phyloP scores from a whole-genome alignment of 2,888 invertebrate genomes.

The Agrilus biguttatus region DNA sequence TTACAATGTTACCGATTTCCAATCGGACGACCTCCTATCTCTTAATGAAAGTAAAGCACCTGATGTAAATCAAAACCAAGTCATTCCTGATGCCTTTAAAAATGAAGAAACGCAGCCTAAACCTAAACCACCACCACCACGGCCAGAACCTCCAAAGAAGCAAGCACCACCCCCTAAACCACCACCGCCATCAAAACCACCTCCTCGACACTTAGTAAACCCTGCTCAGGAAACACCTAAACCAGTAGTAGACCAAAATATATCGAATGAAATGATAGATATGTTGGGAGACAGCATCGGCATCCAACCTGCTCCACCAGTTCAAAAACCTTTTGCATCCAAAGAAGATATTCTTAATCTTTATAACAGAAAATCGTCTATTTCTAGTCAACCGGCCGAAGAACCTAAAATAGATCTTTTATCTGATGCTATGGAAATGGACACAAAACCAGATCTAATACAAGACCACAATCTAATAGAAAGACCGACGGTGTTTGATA shows the following conservation, averaged over 20 bases:
- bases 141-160: conserved; percentile 13
- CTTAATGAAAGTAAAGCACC: conserved; percentile 19
- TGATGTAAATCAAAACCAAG: conserved; percentile 32
- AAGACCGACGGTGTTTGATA: too few relatives aligned
- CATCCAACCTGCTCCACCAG: conserved; percentile 11
- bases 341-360: conserved; percentile 30
- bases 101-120: background rate
- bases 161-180: conserved; percentile 21
- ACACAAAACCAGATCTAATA: background rate
- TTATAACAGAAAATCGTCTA: conserved; percentile 18
- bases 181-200: conserved; percentile 20
- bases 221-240: conserved; percentile 7
- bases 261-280: conserved; percentile 20
- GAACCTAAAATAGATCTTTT: conserved; percentile 14
- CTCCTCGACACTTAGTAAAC: conserved; percentile 13
- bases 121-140: conserved; percentile 8
- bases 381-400: conserved; percentile 7
- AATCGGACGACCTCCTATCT: conserved; percentile 17
- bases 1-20: conserved; percentile 7
- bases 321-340: conserved; percentile 26
- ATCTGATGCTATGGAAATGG: conserved; percentile 14
- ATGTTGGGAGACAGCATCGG: conserved; percentile 24
- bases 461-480: too few relatives aligned
- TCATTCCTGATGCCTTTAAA: conserved; percentile 5
- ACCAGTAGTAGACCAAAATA: conserved; percentile 7